phyloP scores from a whole-genome alignment of 1,140 invertebrate species.

The Leptoteleia sp. region DNA sequence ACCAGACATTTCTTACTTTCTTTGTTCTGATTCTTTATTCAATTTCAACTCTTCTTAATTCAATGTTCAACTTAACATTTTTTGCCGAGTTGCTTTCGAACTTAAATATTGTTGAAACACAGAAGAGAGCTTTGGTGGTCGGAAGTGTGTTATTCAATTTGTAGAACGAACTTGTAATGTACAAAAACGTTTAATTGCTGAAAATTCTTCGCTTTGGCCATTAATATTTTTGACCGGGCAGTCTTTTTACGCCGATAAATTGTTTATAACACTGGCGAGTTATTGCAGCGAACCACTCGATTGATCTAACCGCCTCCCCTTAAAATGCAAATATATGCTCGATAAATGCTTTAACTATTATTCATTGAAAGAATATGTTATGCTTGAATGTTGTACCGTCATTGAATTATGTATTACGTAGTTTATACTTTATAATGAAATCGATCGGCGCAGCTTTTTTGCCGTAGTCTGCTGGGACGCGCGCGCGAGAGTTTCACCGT shows the following conservation, averaged over 20 bases:
- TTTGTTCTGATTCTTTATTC: too few species aligned
- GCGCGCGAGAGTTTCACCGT: conserved; percentile 25
- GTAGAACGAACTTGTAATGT: background rate
- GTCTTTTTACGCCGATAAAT: conserved; percentile 9
- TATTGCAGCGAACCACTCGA: conserved; percentile 10
- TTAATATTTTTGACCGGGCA: background rate
- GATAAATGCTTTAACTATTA: conserved; percentile 41
- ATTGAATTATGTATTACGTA: conserved; percentile 44
- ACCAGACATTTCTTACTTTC: too few species aligned
- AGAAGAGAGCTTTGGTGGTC: too few species aligned
- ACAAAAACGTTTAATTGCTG: conserved; percentile 2
- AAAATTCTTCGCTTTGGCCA: background rate
- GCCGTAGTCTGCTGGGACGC: conserved; percentile 1
- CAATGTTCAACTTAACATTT: too few species aligned
- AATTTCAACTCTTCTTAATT: too few species aligned
- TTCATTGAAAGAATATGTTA: conserved; percentile 44
- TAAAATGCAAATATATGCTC: conserved; percentile 32
- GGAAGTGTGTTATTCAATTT: too few species aligned
- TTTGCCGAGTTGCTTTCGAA: too few species aligned
- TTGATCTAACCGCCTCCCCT: conserved; percentile 18
- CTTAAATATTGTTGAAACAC: too few species aligned
- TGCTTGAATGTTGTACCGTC: conserved; percentile 24
- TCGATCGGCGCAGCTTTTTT: conserved; percentile 25
- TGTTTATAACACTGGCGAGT: conserved; percentile 45
- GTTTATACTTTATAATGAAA: conserved; percentile 55